A percentile compares a stretch with the other conserved stretches of the same genome.
These are phyloP conservation scores for Molanna angustata DNA, from an alignment of 2,888 invertebrate species.

Conservation along the genomic window DNA sequence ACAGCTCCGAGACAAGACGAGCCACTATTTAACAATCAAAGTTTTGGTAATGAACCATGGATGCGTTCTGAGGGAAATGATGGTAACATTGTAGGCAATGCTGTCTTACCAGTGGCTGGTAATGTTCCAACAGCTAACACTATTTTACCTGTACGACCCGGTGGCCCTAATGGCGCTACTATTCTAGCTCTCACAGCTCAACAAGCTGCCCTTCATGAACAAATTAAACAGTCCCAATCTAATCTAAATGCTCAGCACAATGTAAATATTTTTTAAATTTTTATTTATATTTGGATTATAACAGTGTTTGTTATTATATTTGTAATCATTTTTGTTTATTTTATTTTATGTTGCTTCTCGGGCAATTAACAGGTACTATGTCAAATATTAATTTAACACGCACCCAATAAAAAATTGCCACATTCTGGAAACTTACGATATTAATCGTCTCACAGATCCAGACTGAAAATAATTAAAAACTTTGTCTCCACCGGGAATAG, in stretches of 20 bases:
- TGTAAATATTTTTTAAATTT: constrained; percentile 50
- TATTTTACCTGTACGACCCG: constrained; percentile 23
- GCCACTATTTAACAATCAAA: constrained; percentile 27
- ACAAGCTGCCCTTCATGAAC: constrained; percentile 81
- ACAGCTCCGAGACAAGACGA: constrained; percentile 54
- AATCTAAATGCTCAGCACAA: constrained; percentile 95
- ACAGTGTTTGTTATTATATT: no score
- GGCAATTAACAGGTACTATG: no score
- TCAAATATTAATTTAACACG: no score
- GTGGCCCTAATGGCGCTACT: constrained; percentile 33
- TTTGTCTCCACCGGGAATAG: no score
- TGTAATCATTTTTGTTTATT: no score
- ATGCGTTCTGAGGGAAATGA: neutral
- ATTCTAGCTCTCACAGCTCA: constrained; percentile 58
- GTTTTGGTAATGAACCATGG: constrained; percentile 37
- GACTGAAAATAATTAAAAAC: no score
- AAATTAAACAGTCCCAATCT: constrained; percentile 93
- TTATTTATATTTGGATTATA: constrained; percentile 20
- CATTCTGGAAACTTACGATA: no score
- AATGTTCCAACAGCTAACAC: neutral
- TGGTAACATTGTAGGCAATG: neutral
- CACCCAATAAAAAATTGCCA: no score
- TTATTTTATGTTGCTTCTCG: no score
- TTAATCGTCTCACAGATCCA: no score
- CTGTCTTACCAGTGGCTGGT: no score